A percentile compares a stretch with the other conserved stretches of the same genome.
phyloP scores from a whole-genome alignment of 1,140 invertebrate species.

The Drosophila parvula region DNA sequence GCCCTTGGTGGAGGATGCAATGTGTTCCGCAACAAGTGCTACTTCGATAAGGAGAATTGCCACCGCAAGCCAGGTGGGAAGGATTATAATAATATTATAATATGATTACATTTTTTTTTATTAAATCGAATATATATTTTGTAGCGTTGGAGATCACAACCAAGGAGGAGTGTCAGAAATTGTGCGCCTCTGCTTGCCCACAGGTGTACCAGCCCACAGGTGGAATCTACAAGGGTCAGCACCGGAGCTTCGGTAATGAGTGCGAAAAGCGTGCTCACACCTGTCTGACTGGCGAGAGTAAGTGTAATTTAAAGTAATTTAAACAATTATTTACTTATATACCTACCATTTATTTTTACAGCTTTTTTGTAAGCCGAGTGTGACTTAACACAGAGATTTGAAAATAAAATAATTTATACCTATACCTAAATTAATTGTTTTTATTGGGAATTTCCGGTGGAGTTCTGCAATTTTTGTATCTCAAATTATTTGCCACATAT shows the following conservation, averaged over 20 bases:
- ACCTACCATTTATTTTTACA: neutral
- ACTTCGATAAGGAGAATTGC: conserved; percentile 59
- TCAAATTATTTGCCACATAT: too few relatives aligned
- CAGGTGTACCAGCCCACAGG: conserved; percentile 23
- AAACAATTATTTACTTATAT: neutral
- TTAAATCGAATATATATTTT: neutral
- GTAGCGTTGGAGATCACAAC: conserved; percentile 43
- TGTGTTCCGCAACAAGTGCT: conserved; percentile 67
- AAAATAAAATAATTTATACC: neutral
- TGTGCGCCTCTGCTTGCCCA: conserved; percentile 21
- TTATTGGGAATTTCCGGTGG: neutral
- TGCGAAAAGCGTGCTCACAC: conserved; percentile 34
- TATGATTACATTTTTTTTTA: too few relatives aligned
- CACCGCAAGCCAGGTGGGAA: conserved; percentile 42
- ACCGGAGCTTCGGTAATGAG: conserved; percentile 37
- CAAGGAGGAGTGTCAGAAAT: conserved; percentile 58
- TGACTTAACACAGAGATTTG: neutral
- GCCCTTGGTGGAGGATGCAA: conserved; percentile 43
- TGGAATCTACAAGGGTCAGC: conserved; percentile 32
- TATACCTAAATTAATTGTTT: neutral
- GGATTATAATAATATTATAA: too few relatives aligned
- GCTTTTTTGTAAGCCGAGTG: conserved; percentile 24
- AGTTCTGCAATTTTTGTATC: too few relatives aligned
- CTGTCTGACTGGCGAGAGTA: conserved; percentile 43
- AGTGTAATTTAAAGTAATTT: conserved; percentile 4